Conservation (phyloP, 2,113 vertebrate species). For the Bos indicus region DNA sequence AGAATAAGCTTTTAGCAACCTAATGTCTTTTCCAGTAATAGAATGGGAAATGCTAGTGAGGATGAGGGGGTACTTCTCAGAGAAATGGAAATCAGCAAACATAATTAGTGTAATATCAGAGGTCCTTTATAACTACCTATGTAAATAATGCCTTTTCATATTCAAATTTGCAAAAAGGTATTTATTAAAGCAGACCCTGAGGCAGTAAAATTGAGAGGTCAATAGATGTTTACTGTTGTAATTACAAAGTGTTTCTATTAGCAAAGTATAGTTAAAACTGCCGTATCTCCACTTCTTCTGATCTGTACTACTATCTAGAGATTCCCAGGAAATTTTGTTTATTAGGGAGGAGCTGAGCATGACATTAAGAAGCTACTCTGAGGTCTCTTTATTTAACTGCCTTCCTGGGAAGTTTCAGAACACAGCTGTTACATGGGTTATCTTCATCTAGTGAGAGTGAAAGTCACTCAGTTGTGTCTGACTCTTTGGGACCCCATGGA, state of each 20-base stretch:
- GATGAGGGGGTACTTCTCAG: neutral
- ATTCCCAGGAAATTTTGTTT: slow-evolving; percentile 6
- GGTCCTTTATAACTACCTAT: neutral
- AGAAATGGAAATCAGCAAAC: slow-evolving; percentile 33
- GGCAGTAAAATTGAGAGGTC: neutral
- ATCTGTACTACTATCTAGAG: slow-evolving; percentile 21
- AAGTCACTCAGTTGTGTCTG: neutral
- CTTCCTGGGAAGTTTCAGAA: slow-evolving; percentile 36
- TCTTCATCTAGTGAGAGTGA: neutral
- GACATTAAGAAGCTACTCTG: neutral
- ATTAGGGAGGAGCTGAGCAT: neutral
- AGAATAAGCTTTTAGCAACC: slow-evolving; percentile 42
- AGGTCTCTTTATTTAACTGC: neutral
- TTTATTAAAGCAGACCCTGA: slow-evolving; percentile 48
- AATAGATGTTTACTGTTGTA: slow-evolving; percentile 4
- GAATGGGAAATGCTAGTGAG: neutral
- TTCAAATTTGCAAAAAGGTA: slow-evolving; percentile 37
- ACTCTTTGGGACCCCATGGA: neutral
- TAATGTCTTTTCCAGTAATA: slow-evolving; percentile 19
- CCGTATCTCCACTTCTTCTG: neutral
- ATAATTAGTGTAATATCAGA: slow-evolving; percentile 26
- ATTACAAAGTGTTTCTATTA: slow-evolving; percentile 38
- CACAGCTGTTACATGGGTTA: neutral
- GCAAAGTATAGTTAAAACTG: neutral
- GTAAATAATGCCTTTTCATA: slow-evolving; percentile 41